phyloP scores from a whole-genome alignment of 2,113 vertebrate genomes.

The Rhineura floridana region DNA sequence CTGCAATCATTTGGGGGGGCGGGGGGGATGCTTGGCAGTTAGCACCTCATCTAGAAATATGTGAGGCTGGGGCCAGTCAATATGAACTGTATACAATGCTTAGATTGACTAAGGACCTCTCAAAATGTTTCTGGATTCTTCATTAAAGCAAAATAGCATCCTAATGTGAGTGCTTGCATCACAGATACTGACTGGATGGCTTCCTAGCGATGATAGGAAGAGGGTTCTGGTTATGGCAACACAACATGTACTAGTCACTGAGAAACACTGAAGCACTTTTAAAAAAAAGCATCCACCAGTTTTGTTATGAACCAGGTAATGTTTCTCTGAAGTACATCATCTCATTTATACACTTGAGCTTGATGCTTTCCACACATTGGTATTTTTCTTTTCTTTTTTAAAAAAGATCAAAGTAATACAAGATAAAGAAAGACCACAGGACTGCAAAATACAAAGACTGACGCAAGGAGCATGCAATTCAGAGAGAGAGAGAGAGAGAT shows the following conservation, averaged over 20 bases:
- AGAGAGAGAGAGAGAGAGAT: background rate
- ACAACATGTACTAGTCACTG: background rate
- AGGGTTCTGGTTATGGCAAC: fast-evolving
- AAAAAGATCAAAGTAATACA: background rate
- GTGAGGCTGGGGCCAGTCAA: background rate
- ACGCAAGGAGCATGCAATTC: background rate
- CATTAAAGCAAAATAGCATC: background rate
- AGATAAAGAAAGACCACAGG: background rate
- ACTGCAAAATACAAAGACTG: fast-evolving
- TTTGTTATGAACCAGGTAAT: background rate
- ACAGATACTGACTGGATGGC: background rate
- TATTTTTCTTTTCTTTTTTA: background rate
- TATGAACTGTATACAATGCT: background rate
- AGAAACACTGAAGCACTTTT: background rate
- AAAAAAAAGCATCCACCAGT: constrained; percentile 19
- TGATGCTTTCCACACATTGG: background rate
- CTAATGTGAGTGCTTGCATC: fast-evolving
- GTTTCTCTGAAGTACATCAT: constrained; percentile 10
- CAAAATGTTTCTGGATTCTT: background rate
- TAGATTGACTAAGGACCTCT: fast-evolving
- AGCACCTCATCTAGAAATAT: constrained; percentile 7
- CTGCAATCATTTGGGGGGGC: background rate
- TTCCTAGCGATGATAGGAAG: background rate
- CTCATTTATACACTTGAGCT: background rate
- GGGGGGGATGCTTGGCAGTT: background rate